Percentiles rank a stretch among this genome's conserved stretches.
These are phyloP conservation scores for Cyanistes caeruleus DNA, from an alignment of 2,113 vertebrate species.

Conservation along the genomic window DNA sequence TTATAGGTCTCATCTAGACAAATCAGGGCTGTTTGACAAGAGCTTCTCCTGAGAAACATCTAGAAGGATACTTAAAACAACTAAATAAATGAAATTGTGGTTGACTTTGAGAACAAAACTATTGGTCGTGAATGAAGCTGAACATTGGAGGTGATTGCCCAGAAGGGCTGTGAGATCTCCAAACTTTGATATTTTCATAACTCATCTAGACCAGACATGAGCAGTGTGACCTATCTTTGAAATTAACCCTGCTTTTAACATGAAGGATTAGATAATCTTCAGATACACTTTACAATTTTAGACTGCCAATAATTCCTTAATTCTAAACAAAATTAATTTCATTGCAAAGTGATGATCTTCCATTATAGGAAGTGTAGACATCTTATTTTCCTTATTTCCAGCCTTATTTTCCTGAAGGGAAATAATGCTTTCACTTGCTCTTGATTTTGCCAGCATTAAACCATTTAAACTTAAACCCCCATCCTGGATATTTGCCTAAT, in stretches of 20 bases:
- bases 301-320: neutral
- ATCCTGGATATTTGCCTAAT: neutral
- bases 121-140: neutral
- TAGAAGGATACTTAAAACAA: neutral
- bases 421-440: neutral
- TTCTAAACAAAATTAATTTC: neutral
- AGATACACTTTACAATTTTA: neutral
- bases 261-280: neutral
- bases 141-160: neutral
- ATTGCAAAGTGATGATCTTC: neutral
- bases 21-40: neutral
- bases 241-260: neutral
- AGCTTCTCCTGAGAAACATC: neutral
- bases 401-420: neutral
- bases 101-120: neutral
- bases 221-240: neutral
- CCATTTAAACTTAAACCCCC: neutral
- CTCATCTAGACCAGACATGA: neutral
- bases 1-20: neutral
- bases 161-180: neutral
- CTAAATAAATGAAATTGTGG: neutral
- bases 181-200: neutral
- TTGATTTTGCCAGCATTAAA: neutral
- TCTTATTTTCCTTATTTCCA: neutral
- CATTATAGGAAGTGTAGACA: neutral